phyloP scores from a whole-genome alignment of 2,113 vertebrate genomes.

The Bambusicola thoracicus region DNA sequence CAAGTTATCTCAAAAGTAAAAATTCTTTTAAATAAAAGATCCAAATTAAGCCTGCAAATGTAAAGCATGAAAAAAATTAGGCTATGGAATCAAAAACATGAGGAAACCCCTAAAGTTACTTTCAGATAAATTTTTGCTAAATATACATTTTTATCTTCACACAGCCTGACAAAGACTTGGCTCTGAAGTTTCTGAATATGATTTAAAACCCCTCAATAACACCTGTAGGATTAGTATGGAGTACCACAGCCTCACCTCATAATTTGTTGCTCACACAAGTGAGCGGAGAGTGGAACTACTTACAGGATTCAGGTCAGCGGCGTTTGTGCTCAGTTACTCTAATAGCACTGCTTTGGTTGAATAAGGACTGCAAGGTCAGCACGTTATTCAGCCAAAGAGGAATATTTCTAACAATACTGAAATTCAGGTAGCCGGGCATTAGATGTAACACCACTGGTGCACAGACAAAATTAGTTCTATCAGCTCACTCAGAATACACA shows the following conservation, averaged over 20 bases:
- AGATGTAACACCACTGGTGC: background rate
- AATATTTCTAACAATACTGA: background rate
- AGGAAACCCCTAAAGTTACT: background rate
- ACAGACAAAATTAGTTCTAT: background rate
- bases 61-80: background rate
- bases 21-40: background rate
- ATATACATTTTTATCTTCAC: background rate
- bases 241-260: background rate
- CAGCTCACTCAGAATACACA: background rate
- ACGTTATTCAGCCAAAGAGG: background rate
- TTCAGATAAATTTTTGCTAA: background rate
- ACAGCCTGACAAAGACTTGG: background rate
- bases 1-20: background rate
- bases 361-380: background rate
- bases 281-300: background rate
- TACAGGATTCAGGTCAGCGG: background rate
- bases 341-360: background rate
- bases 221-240: background rate
- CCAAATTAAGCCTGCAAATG: background rate
- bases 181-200: background rate
- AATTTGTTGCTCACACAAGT: background rate
- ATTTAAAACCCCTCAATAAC: background rate
- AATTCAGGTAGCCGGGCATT: background rate
- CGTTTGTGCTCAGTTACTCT: background rate
- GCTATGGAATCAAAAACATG: background rate